phyloP scores from a whole-genome alignment of 2,113 vertebrate genomes.

The Saguinus midas region DNA sequence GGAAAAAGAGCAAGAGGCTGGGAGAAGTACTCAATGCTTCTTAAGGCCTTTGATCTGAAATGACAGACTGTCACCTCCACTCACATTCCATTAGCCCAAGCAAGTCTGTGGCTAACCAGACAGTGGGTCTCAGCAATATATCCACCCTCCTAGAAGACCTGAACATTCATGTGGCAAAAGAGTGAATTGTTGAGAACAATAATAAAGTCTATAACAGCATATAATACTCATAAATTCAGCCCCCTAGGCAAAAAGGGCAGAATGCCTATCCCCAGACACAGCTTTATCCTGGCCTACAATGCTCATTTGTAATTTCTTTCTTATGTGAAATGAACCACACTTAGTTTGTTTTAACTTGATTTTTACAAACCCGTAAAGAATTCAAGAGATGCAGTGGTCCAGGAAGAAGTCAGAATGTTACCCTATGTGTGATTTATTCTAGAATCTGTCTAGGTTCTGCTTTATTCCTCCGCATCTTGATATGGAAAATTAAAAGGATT shows the following conservation, averaged over 20 bases:
- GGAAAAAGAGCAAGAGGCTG: background rate
- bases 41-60: background rate
- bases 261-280: background rate
- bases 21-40: background rate
- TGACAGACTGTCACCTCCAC: background rate
- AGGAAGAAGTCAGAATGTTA: background rate
- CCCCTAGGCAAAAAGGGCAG: background rate
- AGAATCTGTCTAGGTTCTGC: background rate
- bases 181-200: background rate
- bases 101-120: background rate
- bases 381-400: background rate
- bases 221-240: background rate
- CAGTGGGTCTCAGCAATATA: background rate
- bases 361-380: background rate
- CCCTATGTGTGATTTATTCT: background rate
- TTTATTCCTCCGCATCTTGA: background rate
- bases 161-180: background rate
- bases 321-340: background rate
- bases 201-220: background rate
- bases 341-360: background rate
- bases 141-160: background rate
- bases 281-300: background rate
- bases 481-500: background rate
- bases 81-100: background rate
- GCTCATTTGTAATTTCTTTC: background rate